Evolutionary conservation across 1,140 invertebrate genomes (phyloP).

Genomic region (Palaemon carinicauda): DNA sequence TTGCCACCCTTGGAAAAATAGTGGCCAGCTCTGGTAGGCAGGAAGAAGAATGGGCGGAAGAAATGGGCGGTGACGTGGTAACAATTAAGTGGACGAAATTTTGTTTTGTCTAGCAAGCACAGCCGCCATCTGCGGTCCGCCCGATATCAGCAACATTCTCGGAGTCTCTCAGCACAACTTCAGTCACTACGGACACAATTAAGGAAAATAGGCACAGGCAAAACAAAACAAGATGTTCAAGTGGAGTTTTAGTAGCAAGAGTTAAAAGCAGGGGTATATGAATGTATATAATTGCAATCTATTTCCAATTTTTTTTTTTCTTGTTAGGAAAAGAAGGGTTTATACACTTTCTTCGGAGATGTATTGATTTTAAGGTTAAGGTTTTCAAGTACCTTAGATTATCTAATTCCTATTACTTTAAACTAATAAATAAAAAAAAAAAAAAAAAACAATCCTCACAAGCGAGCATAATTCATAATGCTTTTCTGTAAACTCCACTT

Average conservation of each 20-base stretch:
- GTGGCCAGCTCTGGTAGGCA: not conserved
- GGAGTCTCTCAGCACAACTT: constrained; percentile 96
- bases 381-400: too few species aligned
- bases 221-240: constrained; percentile 61
- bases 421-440: too few species aligned
- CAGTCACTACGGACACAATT: constrained; percentile 85
- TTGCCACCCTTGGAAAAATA: not conserved
- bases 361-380: too few species aligned
- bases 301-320: too few species aligned
- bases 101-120: constrained; percentile 83
- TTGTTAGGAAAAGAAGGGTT: too few species aligned
- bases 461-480: too few species aligned
- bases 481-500: too few species aligned
- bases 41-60: not conserved
- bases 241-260: constrained; percentile 61
- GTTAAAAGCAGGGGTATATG: too few species aligned
- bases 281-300: too few species aligned
- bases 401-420: too few species aligned
- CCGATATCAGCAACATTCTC: constrained; percentile 81
- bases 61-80: not conserved
- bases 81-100: not conserved
- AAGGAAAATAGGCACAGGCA: constrained; percentile 71
- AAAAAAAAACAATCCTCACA: too few species aligned
- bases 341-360: too few species aligned
- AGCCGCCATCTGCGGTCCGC: constrained; percentile 84